phyloP scores from a whole-genome alignment of 2,888 invertebrate species.

The Drosophila robusta region DNA sequence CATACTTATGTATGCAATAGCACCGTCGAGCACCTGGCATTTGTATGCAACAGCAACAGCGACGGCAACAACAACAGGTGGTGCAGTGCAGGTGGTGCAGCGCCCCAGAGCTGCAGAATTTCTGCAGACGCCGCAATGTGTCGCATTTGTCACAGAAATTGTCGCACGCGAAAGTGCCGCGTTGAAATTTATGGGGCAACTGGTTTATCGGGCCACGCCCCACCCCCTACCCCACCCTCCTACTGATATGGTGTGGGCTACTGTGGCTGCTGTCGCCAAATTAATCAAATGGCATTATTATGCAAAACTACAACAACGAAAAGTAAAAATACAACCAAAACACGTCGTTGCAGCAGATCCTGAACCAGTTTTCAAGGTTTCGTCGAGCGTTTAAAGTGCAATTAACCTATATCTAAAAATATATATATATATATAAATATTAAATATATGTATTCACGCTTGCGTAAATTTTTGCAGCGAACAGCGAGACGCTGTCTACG shows the following conservation, averaged over 20 bases:
- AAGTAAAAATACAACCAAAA: neutral
- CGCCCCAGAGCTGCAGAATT: constrained; percentile 20
- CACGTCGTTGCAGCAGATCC: constrained; percentile 44
- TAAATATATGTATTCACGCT: constrained; percentile 16
- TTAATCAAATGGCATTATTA: constrained; percentile 78
- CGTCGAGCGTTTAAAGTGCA: constrained; percentile 71
- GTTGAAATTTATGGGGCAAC: constrained; percentile 64
- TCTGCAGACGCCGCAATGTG: constrained; percentile 79
- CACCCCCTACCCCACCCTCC: constrained; percentile 2
- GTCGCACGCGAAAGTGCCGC: constrained; percentile 75
- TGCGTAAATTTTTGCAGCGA: constrained; percentile 38
- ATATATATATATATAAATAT: constrained; percentile 25
- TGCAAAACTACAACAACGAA: constrained; percentile 55
- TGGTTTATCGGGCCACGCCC: constrained; percentile 66
- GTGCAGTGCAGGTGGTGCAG: constrained; percentile 21
- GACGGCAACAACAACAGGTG: constrained; percentile 44
- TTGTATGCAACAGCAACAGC: constrained; percentile 35
- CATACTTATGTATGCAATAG: constrained; percentile 60
- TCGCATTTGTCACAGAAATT: constrained; percentile 68
- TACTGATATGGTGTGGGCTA: constrained; percentile 39
- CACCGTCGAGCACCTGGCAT: constrained; percentile 42
- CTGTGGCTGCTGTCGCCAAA: constrained; percentile 57
- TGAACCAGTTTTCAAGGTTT: constrained; percentile 77
- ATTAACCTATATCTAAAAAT: constrained; percentile 66
- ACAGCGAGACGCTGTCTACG: constrained; percentile 16